Evolutionary conservation across 2,888 invertebrate species (phyloP).

Genomic region (Frankliniella intonsa): DNA sequence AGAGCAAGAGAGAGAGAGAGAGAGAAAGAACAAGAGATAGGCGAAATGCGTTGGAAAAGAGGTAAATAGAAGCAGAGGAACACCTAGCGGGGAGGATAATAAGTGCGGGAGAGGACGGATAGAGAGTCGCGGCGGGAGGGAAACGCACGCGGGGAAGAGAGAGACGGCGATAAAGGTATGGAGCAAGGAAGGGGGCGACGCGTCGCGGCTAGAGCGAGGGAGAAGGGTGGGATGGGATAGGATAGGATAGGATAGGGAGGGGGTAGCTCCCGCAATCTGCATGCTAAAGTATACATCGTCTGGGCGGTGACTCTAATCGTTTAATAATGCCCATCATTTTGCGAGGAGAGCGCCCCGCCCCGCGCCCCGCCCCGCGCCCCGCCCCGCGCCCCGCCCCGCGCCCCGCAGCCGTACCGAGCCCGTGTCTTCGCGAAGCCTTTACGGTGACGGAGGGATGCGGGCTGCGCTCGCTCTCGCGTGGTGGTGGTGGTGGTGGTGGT

Average conservation of each 20-base stretch:
- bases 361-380: neutral
- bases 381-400: neutral
- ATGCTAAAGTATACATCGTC: neutral
- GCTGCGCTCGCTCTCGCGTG: neutral
- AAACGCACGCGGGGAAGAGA: neutral
- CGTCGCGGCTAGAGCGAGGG: neutral
- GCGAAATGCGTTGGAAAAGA: neutral
- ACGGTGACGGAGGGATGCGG: no score
- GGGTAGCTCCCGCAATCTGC: neutral
- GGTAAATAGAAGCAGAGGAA: neutral
- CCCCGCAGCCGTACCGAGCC: neutral
- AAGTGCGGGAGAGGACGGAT: neutral
- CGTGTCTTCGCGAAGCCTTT: neutral
- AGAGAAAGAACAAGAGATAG: neutral
- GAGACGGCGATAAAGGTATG: neutral
- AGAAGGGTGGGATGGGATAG: neutral
- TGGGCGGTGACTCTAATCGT: constrained; percentile 2
- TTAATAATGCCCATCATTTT: constrained; percentile 20
- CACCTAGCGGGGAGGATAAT: neutral
- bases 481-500: neutral
- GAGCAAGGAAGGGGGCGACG: neutral
- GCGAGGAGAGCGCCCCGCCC: neutral
- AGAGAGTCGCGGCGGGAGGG: no score
- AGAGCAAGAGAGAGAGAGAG: neutral
- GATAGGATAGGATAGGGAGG: neutral